phyloP scores from a whole-genome alignment of 2,888 invertebrate species.

The Calliopum simillimum region DNA sequence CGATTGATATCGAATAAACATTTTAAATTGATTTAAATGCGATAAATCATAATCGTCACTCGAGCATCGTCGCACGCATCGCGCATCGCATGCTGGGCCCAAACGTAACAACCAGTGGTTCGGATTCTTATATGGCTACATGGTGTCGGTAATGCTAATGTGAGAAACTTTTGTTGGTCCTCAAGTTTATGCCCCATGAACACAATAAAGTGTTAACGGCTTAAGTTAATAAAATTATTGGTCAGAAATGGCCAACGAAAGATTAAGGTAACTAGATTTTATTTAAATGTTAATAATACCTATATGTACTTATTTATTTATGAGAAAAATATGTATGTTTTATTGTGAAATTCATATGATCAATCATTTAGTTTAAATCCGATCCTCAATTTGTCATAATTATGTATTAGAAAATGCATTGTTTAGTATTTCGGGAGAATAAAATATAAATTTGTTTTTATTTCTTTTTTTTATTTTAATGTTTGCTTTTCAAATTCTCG shows the following conservation, averaged over 20 bases:
- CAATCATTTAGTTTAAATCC: no score
- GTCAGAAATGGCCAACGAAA: neutral
- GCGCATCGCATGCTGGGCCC: conserved; percentile 45
- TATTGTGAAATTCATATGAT: no score
- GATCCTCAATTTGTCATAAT: no score
- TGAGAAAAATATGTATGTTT: no score
- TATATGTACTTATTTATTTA: neutral
- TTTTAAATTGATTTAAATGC: conserved; percentile 65
- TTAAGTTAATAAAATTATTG: conserved; percentile 56
- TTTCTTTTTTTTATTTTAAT: no score
- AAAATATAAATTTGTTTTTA: no score
- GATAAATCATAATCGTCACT: conserved; percentile 65
- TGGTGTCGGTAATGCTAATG: conserved; percentile 29
- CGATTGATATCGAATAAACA: conserved; percentile 62
- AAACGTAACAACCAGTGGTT: conserved; percentile 4
- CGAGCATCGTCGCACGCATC: conserved; percentile 44
- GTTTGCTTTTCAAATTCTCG: no score
- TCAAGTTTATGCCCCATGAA: conserved; percentile 59
- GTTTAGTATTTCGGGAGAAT: no score
- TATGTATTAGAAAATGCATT: no score
- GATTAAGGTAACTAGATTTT: neutral
- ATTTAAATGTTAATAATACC: neutral
- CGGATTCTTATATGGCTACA: conserved; percentile 29
- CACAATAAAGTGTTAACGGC: conserved; percentile 65
- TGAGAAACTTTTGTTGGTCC: conserved; percentile 40